Base-by-base conservation (phyloP, 2,888 invertebrate genomes). In the Heliconius ismenius region DNA sequence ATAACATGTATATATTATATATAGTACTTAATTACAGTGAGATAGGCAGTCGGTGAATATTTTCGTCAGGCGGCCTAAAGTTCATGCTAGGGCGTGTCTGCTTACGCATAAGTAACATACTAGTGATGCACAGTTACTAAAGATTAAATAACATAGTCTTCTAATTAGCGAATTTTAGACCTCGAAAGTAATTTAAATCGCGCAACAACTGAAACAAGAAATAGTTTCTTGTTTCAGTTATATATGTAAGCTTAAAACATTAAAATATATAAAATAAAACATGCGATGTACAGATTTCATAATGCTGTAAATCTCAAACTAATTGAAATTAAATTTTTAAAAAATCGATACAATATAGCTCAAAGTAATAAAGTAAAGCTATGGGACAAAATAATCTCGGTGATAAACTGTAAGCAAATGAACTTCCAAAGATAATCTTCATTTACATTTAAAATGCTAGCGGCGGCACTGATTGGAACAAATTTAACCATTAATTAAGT, bases 401-500 rank as follows among this genome's bases (percentile, higher is more conserved):
- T 74, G 74, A 67, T 67, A 67, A 75, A 76, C 21, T 62, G 62
- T 72, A 73, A 78, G 36, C 65, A 79, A 58, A 79, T 62, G 60
- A 73, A 73, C 26, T 73, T 75, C 10, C 64, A 75, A 76, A 76
- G 73, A 72, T 70, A 73, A 78, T 76, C 74, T 78, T 67, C 74
- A 79, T 82, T 81, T 79, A 78, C 76, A 81, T 81, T 81, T 73
- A 78, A 83, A 82, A 78, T 78, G 80, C 80, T 79, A 82, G 79
- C 80, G 80, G 78, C 74, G 74, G 74, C 79, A 79, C 80, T 79
- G 82, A 81, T 83, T 81, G 82, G 77, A 81, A 81, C 75, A 81
- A 83, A 83, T 81, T 81, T 81, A 81, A 80, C 84, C 81, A 86
- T 89, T 88, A 89, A 91, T 90, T 89, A 88, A 89, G 86, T 88